Conservation (phyloP, 35 echinoderm and acorn worm species). For the Amphiura filiformis region DNA sequence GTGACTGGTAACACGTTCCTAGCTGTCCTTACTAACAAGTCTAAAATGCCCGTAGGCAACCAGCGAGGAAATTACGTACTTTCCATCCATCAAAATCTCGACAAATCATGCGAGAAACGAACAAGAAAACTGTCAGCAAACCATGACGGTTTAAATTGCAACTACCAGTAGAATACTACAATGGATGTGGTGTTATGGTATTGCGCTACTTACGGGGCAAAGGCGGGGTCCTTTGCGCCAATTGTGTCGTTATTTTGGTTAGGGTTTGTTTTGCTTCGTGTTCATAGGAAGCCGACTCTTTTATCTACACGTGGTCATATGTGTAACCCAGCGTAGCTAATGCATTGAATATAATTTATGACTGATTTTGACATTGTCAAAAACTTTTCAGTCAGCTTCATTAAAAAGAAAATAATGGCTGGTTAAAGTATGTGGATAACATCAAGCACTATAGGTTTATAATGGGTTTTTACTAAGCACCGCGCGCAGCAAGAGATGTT, state of each 20-base stretch:
- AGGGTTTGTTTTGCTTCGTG: neutral
- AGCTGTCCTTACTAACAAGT: neutral
- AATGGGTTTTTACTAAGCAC: too few relatives aligned
- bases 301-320: neutral
- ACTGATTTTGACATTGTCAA: slow-evolving; percentile 10
- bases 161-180: neutral
- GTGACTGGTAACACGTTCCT: neutral
- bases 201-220: neutral
- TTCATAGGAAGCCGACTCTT: neutral
- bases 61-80: neutral
- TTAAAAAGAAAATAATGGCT: neutral
- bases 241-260: neutral
- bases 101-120: slow-evolving; percentile 5
- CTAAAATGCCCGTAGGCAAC: neutral
- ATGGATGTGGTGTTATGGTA: neutral
- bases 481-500: too few relatives aligned
- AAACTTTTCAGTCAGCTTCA: neutral
- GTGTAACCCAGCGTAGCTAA: neutral
- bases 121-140: slow-evolving; percentile 7
- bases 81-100: slow-evolving; percentile 1
- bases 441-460: too few relatives aligned
- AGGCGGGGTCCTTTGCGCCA: slow-evolving; percentile 7
- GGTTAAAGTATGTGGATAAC: too few relatives aligned
- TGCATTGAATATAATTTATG: slow-evolving; percentile 5
- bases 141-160: neutral